Conservation (phyloP, 2,113 vertebrate genomes). For the Triplophysa rosa region DNA sequence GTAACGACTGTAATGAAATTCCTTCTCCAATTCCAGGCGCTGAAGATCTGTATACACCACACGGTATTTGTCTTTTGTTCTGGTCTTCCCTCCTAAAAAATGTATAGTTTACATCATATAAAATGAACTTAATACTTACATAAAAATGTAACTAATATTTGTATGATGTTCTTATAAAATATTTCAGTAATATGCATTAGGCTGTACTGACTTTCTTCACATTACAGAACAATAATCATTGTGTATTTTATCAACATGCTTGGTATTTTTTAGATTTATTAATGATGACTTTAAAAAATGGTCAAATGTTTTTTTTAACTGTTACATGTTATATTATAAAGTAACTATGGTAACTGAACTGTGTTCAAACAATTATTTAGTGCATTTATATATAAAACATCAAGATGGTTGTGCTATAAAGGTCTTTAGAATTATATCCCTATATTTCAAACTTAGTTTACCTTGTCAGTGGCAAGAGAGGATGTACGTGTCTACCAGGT, state of each 20-base stretch:
- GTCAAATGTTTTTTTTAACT: neutral
- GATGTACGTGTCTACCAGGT: slow-evolving; percentile 37
- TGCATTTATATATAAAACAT: slow-evolving; percentile 25
- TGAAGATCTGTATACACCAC: slow-evolving; percentile 97
- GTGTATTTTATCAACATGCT: no score
- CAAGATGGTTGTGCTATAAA: slow-evolving; percentile 8
- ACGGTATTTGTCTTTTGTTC: slow-evolving; percentile 95
- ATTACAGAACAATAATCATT: neutral
- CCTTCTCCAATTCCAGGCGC: slow-evolving; percentile 90
- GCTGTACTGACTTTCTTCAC: neutral
- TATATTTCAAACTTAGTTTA: slow-evolving; percentile 46
- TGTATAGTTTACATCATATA: neutral
- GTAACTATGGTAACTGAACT: slow-evolving; percentile 3
- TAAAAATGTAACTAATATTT: neutral
- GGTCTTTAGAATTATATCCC: slow-evolving; percentile 14
- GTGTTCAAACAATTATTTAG: slow-evolving; percentile 23
- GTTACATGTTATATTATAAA: neutral
- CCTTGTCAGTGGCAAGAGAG: slow-evolving; percentile 21
- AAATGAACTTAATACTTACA: no score
- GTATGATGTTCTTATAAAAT: neutral
- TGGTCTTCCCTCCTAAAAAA: slow-evolving; percentile 82
- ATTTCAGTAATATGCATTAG: no score
- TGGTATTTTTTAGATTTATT: neutral
- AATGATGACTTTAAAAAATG: neutral
- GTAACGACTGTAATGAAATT: slow-evolving; percentile 95